A percentile compares a stretch with the other conserved stretches of the same genome.
phyloP scores from a whole-genome alignment of 2,113 vertebrate genomes.

The Synodontis membranacea region DNA sequence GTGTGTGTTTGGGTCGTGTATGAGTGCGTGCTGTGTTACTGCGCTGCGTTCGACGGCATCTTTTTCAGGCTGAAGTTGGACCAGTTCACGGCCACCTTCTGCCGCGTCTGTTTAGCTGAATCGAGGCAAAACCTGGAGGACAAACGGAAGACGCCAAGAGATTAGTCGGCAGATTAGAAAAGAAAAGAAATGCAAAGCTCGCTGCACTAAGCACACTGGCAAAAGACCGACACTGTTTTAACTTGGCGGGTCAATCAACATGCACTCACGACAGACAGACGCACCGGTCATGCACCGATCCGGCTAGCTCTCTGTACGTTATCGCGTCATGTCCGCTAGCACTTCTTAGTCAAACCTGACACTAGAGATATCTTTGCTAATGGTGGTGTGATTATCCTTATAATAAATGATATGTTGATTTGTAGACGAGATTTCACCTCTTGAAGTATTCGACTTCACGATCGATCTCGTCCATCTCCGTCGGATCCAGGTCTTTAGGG shows the following conservation, averaged over 20 bases:
- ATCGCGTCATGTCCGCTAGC: too few species aligned
- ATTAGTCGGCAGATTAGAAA: neutral
- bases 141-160: neutral
- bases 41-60: conserved; percentile 90
- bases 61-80: conserved; percentile 99
- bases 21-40: conserved; percentile 74
- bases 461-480: conserved; percentile 97
- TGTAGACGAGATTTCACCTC: conserved; percentile 74
- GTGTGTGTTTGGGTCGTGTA: conserved; percentile 29
- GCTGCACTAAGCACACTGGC: too few species aligned
- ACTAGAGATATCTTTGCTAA: neutral
- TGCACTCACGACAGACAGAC: too few species aligned
- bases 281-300: too few species aligned
- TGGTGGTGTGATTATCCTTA: neutral
- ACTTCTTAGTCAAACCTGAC: neutral
- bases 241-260: too few species aligned
- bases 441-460: conserved; percentile 98
- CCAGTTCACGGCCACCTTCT: conserved; percentile 98
- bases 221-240: too few species aligned
- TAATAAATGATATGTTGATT: neutral
- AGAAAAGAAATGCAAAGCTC: too few species aligned
- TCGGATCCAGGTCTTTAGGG: conserved; percentile 92
- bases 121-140: conserved; percentile 92
- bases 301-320: too few species aligned
- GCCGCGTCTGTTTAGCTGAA: conserved; percentile 96